Evolutionary conservation across 2,888 invertebrate genomes (phyloP), one percentile per base, ranked within the genome.

Genomic region (Pristionchus fissidentatus): DNA sequence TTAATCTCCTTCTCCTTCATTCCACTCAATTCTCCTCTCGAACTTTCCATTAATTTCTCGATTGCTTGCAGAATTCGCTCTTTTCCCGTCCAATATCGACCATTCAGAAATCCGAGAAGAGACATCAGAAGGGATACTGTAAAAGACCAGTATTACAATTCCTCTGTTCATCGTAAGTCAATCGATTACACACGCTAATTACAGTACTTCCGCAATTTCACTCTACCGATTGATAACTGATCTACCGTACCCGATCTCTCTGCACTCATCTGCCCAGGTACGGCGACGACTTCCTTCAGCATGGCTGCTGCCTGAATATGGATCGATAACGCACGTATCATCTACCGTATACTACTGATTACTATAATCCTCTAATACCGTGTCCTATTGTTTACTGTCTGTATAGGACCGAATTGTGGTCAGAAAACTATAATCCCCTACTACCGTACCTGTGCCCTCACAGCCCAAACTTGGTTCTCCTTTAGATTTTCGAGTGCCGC

Each of bases 71-170:
- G 85, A 35, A 90, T 85, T 29, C 87, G 85, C 32, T 85, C 86
- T 84, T 90, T 90, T 77, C 90, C 90, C 8, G 86, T 86, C 90
- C 90, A 90, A 29, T 87, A 85, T n/a, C 90, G 79, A 26, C 90
- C 90, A n/a, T 85, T 85, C 26, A 90, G 83, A 13, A 86, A 85
- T 15, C 85, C 84, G 3, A 87, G 78, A 13, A 90, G 79, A 8
- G 73, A 66, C 38, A 84, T 35, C 22, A 88, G 70, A 3, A 88
- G 60, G 49, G 78, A 83, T 55, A 85, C 89, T 88, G 84, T 26
- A 87, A 84, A 32, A 13, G 1, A 49, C 38, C 26, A 15, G 38
- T 46, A 29, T 3, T 8, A 35, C 15, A 15, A 10, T 32, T 29
- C 35, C 8, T n/a, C 70, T 1, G 70, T 41, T 38, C 19, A 1